These are phyloP conservation scores for Hydropotes inermis DNA, from an alignment of 2,113 vertebrate genomes.

Conservation along the genomic window DNA sequence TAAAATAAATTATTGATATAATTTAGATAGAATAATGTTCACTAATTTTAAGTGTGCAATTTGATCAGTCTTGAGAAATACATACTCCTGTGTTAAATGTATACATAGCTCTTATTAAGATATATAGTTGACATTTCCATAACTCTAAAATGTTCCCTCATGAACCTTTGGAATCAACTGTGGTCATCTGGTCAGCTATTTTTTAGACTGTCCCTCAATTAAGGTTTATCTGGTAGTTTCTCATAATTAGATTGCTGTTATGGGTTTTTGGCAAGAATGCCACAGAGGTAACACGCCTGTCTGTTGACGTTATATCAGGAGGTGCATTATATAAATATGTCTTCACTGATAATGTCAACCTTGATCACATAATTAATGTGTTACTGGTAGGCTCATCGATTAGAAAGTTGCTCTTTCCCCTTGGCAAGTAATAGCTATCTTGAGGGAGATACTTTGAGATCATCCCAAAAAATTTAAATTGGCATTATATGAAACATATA, in stretches of 20 bases:
- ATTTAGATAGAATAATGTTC: background rate
- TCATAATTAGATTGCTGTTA: background rate
- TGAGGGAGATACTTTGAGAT: background rate
- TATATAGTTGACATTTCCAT: background rate
- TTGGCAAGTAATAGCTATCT: background rate
- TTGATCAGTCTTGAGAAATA: background rate
- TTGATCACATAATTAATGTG: background rate
- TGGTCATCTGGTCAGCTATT: background rate
- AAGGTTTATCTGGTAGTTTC: background rate
- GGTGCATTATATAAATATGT: background rate
- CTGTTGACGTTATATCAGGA: background rate
- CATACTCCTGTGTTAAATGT: background rate
- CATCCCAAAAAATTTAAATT: slow-evolving; percentile 39
- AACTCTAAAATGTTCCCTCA: background rate
- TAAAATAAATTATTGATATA: background rate
- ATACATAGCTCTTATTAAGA: background rate
- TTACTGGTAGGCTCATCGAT: background rate
- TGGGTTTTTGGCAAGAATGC: background rate
- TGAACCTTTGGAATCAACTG: background rate
- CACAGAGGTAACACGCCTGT: background rate
- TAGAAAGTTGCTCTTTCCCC: background rate
- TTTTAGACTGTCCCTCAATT: background rate
- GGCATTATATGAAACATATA: background rate
- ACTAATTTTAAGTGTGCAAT: background rate
- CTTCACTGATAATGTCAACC: background rate